phyloP scores from a whole-genome alignment of 1,140 invertebrate genomes.

The Reticulitermes speratus region DNA sequence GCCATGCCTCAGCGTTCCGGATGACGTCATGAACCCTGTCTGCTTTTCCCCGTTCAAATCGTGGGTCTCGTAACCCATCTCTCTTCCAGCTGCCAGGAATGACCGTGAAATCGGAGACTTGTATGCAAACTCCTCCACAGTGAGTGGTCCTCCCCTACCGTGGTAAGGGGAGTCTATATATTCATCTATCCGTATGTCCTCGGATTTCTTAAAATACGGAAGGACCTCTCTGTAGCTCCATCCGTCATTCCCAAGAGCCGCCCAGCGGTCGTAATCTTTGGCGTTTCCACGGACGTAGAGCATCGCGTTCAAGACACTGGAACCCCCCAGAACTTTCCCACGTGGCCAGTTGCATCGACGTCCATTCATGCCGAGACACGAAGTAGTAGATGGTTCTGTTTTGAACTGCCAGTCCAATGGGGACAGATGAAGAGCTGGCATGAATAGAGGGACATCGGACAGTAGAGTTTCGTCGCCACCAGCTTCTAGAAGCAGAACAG shows the following conservation, averaged over 20 bases:
- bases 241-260: slow-evolving; percentile 51
- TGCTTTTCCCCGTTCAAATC: slow-evolving; percentile 77
- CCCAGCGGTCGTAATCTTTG: slow-evolving; percentile 65
- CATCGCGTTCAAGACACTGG: slow-evolving; percentile 79
- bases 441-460: slow-evolving; percentile 71
- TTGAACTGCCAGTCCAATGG: slow-evolving; percentile 67
- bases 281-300: slow-evolving; percentile 71
- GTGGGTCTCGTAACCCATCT: slow-evolving; percentile 67
- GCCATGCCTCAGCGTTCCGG: slow-evolving; percentile 78
- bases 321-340: slow-evolving; percentile 73
- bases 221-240: slow-evolving; percentile 47
- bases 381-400: slow-evolving; percentile 56
- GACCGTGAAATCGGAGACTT: slow-evolving; percentile 60
- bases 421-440: slow-evolving; percentile 69
- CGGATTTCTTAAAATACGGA: slow-evolving; percentile 33
- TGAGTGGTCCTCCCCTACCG: slow-evolving; percentile 63
- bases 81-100: slow-evolving; percentile 65
- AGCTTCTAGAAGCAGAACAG: slow-evolving; percentile 26
- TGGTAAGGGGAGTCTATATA: slow-evolving; percentile 55
- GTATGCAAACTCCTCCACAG: slow-evolving; percentile 62
- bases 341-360: slow-evolving; percentile 63
- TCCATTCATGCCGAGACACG: slow-evolving; percentile 54
- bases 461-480: slow-evolving; percentile 67
- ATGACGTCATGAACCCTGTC: slow-evolving; percentile 68
- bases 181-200: slow-evolving; percentile 26